Percentiles rank a stretch among this genome's conserved stretches.
These are phyloP conservation scores for Dromiciops gliroides DNA, from an alignment of 2,113 vertebrate species.

Conservation along the genomic window DNA sequence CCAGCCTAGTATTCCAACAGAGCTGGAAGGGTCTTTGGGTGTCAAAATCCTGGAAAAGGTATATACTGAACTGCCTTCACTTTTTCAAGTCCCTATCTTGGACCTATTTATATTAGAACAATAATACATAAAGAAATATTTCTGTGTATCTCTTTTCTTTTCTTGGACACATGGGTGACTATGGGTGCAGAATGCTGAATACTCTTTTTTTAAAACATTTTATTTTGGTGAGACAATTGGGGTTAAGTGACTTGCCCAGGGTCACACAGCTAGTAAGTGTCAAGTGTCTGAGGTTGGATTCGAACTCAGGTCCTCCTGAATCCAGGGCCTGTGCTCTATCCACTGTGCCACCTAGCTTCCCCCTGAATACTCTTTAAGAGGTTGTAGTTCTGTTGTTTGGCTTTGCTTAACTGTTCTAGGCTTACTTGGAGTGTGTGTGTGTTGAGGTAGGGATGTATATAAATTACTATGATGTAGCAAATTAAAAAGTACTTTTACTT, in stretches of 20 bases:
- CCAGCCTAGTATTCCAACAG: background rate
- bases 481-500: background rate
- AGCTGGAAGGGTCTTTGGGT: background rate
- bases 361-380: background rate
- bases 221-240: too few relatives aligned
- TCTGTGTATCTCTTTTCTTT: background rate
- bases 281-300: too few relatives aligned
- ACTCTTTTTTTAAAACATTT: too few relatives aligned
- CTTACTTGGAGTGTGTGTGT: background rate
- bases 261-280: too few relatives aligned
- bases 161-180: background rate
- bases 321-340: too few relatives aligned
- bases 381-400: background rate
- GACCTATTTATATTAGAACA: background rate
- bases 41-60: background rate
- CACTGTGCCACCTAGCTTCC: too few relatives aligned
- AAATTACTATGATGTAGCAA: background rate
- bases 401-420: background rate
- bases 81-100: background rate
- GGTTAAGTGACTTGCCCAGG: too few relatives aligned
- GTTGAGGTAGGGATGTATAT: background rate
- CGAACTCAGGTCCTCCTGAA: too few relatives aligned
- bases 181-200: background rate
- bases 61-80: conserved; percentile 7
- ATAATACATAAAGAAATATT: too few relatives aligned